Evolutionary conservation across 1,140 invertebrate species (phyloP).

Genomic region (Coptotermes formosanus): DNA sequence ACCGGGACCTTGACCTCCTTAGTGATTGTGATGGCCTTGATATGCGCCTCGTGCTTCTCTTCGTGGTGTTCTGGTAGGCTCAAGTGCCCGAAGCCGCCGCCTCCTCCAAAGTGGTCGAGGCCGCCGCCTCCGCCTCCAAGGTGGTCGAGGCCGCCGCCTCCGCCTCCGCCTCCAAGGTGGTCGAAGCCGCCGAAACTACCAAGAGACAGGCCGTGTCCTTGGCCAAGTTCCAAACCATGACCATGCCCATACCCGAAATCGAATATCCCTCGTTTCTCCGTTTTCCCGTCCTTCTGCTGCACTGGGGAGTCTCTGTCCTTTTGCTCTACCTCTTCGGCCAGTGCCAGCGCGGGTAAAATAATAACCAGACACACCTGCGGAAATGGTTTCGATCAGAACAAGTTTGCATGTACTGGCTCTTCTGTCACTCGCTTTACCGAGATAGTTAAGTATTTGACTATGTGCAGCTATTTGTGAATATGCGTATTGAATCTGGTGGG

Average conservation of each 20-base stretch:
- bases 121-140: slow-evolving; percentile 40
- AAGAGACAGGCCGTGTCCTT: not conserved
- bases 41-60: slow-evolving; percentile 58
- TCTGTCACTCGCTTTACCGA: no score
- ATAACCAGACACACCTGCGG: not conserved
- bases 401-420: no score
- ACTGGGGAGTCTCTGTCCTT: not conserved
- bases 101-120: slow-evolving; percentile 50
- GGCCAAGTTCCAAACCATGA: slow-evolving; percentile 31
- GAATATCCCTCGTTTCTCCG: slow-evolving; percentile 24
- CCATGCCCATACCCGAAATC: slow-evolving; percentile 33
- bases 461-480: no score
- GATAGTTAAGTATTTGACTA: no score
- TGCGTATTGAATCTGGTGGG: no score
- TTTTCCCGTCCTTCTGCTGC: slow-evolving; percentile 17
- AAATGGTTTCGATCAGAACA: not conserved
- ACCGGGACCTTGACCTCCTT: slow-evolving; percentile 54
- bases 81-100: not conserved
- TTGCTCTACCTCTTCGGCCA: not conserved
- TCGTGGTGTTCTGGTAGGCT: not conserved
- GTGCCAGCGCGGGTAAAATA: not conserved
- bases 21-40: slow-evolving; percentile 69
- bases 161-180: slow-evolving; percentile 38
- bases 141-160: slow-evolving; percentile 39
- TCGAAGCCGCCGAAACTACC: slow-evolving; percentile 36